Evolutionary conservation across 2,113 vertebrate species (phyloP), one percentile per base, ranked within the genome.

Genomic region (Phalacrocorax aristotelis): DNA sequence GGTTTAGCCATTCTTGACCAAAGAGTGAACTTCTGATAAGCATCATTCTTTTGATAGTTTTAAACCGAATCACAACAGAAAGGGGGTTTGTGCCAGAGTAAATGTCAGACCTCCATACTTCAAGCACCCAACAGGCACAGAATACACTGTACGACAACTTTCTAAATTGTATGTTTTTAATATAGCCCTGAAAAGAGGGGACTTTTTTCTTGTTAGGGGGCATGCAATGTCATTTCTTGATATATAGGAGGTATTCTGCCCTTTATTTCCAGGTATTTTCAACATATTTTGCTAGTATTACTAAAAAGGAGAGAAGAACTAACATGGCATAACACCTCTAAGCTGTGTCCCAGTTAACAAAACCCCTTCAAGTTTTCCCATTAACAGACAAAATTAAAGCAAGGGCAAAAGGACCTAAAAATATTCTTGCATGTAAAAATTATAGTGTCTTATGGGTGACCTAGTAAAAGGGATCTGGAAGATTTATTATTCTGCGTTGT

Each of bases 401-500:
- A 75, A 94, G 80, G 86, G 34, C 80, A 95, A 65, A 79, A 79
- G 61, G 49, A 84, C 40, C 92, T 93, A 93, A 96, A 97, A 95
- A 95, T 92, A 95, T 11, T 88, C 48, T 69, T 61, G 57, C 21
- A 7, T 13, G 16, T 58, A 64, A 42, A 71, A 93, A 58, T 32
- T 61, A n/a, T 13, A 49, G 21, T 13, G 48, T 27, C 29, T 74
- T 52, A 46, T 4, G 8, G 64, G 77, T 96, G 87, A 95, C 92
- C 96, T 55, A 72, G 44, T 57, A 75, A 89, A 81, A 40, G 13
- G 32, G 23, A 48, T 70, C 42, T 20, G 58, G 15, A 78, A 93
- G 29, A 44, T 49, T 70, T 79, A 4, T 60, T 89, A 44, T 40
- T 55, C 79, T 61, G 52, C 57, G 49, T 25, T 75, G 2, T 11